Percentiles rank a stretch among this genome's conserved stretches.
phyloP scores from a whole-genome alignment of 2,888 invertebrate genomes.

The Lasioglossum morio region DNA sequence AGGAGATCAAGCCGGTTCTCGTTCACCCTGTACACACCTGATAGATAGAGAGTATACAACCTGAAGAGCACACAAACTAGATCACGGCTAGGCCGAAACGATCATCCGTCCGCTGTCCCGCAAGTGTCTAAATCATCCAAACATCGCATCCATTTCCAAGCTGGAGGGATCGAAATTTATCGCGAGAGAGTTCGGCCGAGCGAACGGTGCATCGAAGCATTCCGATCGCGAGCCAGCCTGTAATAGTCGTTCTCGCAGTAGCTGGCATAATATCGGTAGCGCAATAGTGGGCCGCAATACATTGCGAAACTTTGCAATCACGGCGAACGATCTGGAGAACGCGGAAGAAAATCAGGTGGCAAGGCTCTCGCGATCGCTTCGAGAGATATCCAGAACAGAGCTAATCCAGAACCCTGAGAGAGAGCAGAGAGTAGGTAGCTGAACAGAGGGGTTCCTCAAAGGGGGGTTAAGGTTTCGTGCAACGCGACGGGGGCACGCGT shows the following conservation, averaged over 20 bases:
- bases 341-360: slow-evolving; percentile 28
- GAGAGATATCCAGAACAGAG: slow-evolving; percentile 17
- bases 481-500: slow-evolving; percentile 14
- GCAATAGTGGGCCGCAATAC: background rate
- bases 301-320: slow-evolving; percentile 20
- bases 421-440: background rate
- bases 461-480: slow-evolving; percentile 1
- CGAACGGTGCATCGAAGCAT: background rate
- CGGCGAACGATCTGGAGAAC: slow-evolving; percentile 15
- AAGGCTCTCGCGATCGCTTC: slow-evolving; percentile 19
- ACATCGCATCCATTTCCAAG: background rate
- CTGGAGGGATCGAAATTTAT: background rate
- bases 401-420: background rate
- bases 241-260: background rate
- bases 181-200: background rate
- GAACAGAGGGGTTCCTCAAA: background rate
- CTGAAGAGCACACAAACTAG: background rate
- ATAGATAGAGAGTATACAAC: background rate
- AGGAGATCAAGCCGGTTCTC: too few species aligned
- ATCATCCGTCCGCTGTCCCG: background rate
- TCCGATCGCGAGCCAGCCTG: background rate
- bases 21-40: too few species aligned
- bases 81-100: too few species aligned
- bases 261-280: background rate
- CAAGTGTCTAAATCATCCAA: background rate